Base-by-base conservation (phyloP, 2,888 invertebrate genomes). In the Nesidiocoris tenuis region DNA sequence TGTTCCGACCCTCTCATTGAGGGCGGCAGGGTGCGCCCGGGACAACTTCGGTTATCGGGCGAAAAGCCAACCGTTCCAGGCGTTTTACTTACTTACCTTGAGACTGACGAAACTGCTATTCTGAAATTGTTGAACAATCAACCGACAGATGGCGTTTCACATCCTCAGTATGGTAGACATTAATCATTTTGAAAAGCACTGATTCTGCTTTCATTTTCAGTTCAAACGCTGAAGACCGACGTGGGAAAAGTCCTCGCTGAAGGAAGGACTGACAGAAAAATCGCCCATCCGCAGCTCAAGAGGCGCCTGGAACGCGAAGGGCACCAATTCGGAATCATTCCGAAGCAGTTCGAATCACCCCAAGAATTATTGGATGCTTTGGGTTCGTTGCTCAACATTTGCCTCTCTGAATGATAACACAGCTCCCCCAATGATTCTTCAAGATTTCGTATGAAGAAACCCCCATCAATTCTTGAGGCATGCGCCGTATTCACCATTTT, bases 301-400 rank as follows among this genome's bases (percentile, higher is more conserved):
- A 54, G 54, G 9, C 61, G 54, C 72, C 21, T 72, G 61, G 39
- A 61, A 61, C 7, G 61, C 19, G 61, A 54, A 72, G 72, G 72
- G 7, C 39, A 61, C 5, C 9, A 54, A 0, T 72, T 72, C 7
- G 72, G 72, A 5, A 39, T 72, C 2, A 61, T 72, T 72, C 72
- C 72, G 0, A 21, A 63, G 1, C 18, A 16, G 5, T 72, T 72
- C 24, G 19, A 25, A 3, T 21, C 72, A 1, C 72, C 72, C 5
- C 21, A 54, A 12, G 63, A 61, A 0, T 63, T 72, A 39, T n/a
- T 72, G 18, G 72, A 72, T 16, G 19, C 56, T 1, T 25, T 72
- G 22, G 61, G 72, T 61, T n/a, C n/a, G n/a, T n/a, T n/a, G n/a
- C n/a, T n/a, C n/a, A n/a, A n/a, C n/a, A 25, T 61, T 16, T 0